Evolutionary conservation across 2,888 invertebrate species (phyloP).

Genomic region (Gibbula magus): DNA sequence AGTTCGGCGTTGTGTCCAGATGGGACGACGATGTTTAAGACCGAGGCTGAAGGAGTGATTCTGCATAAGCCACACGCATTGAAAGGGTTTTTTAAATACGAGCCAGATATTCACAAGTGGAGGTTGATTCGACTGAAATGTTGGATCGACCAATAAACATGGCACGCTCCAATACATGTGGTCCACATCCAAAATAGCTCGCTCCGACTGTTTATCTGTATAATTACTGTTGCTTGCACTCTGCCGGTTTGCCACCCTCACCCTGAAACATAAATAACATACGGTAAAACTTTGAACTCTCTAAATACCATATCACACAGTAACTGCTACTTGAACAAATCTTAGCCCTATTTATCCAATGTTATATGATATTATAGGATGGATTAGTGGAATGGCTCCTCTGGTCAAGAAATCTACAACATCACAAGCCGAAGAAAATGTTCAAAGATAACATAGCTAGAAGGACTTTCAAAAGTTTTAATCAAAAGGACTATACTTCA

Average conservation of each 20-base stretch:
- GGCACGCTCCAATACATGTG: neutral
- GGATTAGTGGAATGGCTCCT: too few species aligned
- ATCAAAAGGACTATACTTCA: too few species aligned
- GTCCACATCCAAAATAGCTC: neutral
- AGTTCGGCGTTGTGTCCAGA: too few species aligned
- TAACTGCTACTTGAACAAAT: too few species aligned
- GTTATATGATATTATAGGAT: too few species aligned
- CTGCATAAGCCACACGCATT: neutral
- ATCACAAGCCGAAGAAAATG: too few species aligned
- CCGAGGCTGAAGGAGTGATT: neutral
- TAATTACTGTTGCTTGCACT: slow-evolving; percentile 65
- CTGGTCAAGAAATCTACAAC: too few species aligned
- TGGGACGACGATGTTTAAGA: too few species aligned
- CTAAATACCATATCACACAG: too few species aligned
- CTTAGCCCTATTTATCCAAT: too few species aligned
- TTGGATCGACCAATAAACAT: neutral
- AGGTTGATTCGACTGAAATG: slow-evolving; percentile 2
- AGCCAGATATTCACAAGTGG: neutral
- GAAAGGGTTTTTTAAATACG: neutral
- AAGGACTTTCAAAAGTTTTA: too few species aligned
- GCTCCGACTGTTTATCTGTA: neutral
- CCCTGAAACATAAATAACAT: slow-evolving; percentile 44
- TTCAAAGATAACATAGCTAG: too few species aligned
- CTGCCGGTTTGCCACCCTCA: slow-evolving; percentile 57
- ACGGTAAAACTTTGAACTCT: neutral